phyloP scores from a whole-genome alignment of 2,797 vertebrate species.

The Brachyalestes nurse region DNA sequence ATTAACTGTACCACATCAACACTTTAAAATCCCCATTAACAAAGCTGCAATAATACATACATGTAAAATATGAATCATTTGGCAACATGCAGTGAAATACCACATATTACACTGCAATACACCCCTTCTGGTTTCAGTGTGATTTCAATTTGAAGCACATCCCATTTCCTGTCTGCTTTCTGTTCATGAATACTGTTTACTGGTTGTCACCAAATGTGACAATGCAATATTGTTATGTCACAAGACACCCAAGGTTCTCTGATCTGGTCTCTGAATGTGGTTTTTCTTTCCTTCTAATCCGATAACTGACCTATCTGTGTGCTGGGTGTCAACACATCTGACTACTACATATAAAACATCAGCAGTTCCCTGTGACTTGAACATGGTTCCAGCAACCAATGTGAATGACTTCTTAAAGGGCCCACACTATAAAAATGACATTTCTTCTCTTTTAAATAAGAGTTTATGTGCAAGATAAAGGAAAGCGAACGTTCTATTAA shows the following conservation, averaged over 20 bases:
- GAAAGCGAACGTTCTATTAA: no score
- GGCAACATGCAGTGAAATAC: neutral
- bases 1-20: neutral
- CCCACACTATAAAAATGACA: no score
- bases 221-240: neutral
- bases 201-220: neutral
- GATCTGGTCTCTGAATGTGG: conserved; percentile 4
- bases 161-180: neutral
- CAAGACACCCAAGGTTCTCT: neutral
- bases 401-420: no score
- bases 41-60: neutral
- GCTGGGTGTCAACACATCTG: neutral
- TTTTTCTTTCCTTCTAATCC: neutral
- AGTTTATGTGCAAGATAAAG: no score
- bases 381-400: no score
- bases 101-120: neutral
- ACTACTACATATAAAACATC: neutral
- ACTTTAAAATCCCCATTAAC: neutral
- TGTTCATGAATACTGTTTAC: neutral
- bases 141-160: neutral
- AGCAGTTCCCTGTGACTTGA: neutral
- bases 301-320: neutral
- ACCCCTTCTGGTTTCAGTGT: conserved; percentile 5
- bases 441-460: no score
- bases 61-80: neutral